Conservation (phyloP, 2,797 vertebrate species). For the Microctenopoma stevenorrisi region DNA sequence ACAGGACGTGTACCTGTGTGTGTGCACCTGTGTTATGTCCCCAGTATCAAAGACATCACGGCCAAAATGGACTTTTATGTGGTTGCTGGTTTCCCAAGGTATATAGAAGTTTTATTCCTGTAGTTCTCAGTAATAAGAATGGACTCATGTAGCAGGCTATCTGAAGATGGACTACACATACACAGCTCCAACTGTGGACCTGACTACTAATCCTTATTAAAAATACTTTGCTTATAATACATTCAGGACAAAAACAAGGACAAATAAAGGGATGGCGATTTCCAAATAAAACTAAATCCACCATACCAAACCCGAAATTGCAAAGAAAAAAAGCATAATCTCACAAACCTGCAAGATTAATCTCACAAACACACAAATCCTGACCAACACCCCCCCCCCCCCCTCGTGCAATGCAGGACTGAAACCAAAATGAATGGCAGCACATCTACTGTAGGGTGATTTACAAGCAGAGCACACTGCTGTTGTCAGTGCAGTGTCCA, state of each 20-base stretch:
- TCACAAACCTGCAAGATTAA: conserved; percentile 17
- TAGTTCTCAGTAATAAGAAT: neutral
- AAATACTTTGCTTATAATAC: neutral
- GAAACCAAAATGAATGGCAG: neutral
- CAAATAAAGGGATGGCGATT: neutral
- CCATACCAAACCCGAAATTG: neutral
- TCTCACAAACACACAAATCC: conserved; percentile 13
- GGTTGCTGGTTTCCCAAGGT: too few species aligned
- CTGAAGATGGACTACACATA: neutral
- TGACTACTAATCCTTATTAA: neutral
- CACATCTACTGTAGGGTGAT: conserved; percentile 17
- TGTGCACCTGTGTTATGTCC: too few species aligned
- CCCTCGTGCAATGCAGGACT: neutral
- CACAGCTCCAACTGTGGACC: neutral
- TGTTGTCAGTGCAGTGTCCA: conserved; percentile 31
- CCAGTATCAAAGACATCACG: too few species aligned
- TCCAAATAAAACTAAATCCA: neutral
- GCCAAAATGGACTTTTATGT: too few species aligned
- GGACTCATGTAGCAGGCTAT: neutral
- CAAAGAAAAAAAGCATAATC: conserved; percentile 10
- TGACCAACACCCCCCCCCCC: neutral
- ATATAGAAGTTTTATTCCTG: too few species aligned
- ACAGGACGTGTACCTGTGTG: too few species aligned
- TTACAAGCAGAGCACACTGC: conserved; percentile 28
- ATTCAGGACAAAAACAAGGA: conserved; percentile 6